Percentiles rank a stretch among this genome's conserved stretches.
Evolutionary conservation across 1,140 invertebrate species (phyloP).

Genomic region (Campoletis sonorensis): DNA sequence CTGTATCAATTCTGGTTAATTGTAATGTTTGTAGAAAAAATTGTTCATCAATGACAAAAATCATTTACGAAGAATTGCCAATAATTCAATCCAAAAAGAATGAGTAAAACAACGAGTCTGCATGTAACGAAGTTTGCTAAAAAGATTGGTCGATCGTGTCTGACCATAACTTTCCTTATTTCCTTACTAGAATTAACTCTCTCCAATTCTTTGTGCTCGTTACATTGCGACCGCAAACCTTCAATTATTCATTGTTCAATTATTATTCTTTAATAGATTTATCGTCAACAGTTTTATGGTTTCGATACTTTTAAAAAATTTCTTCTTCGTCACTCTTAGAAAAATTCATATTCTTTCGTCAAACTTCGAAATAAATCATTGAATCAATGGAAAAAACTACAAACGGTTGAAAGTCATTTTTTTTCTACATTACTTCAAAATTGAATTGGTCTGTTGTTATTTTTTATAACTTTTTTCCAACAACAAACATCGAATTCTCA

Average conservation of each 20-base stretch:
- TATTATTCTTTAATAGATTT: neutral
- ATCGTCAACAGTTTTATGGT: neutral
- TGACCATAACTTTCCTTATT: constrained; percentile 19
- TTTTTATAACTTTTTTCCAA: too few relatives aligned
- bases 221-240: neutral
- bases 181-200: neutral
- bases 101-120: neutral
- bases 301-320: too few relatives aligned
- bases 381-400: too few relatives aligned
- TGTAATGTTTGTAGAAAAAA: neutral
- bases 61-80: too few relatives aligned
- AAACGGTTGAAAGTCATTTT: too few relatives aligned
- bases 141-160: constrained; percentile 8
- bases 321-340: too few relatives aligned
- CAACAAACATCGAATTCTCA: too few relatives aligned
- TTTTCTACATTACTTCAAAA: too few relatives aligned
- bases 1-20: too few relatives aligned
- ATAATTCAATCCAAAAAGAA: neutral
- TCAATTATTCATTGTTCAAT: constrained; percentile 5
- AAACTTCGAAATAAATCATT: too few relatives aligned
- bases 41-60: neutral
- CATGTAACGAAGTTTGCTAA: neutral
- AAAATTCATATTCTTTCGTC: too few relatives aligned
- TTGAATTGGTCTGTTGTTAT: too few relatives aligned
- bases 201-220: neutral